phyloP scores from a whole-genome alignment of 2,888 invertebrate species.

The Tethea ocularis region DNA sequence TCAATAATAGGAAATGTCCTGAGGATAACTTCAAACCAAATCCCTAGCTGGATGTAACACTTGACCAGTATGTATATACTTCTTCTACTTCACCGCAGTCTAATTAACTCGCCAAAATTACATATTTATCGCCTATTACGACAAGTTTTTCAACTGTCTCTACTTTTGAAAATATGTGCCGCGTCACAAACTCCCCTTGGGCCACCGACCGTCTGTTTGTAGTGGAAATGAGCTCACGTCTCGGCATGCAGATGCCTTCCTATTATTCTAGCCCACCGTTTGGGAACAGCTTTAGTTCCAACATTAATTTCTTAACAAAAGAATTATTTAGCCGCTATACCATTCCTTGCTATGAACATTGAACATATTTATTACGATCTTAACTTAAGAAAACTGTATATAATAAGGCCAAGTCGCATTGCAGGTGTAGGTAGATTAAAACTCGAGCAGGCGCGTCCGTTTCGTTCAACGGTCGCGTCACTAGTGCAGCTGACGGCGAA shows the following conservation, averaged over 20 bases:
- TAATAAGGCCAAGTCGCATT: neutral
- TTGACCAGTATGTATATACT: too few species aligned
- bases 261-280: slow-evolving; percentile 19
- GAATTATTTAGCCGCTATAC: neutral
- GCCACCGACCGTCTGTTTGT: slow-evolving; percentile 4
- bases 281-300: neutral
- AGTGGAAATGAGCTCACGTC: slow-evolving; percentile 31
- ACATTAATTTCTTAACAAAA: neutral
- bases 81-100: too few species aligned
- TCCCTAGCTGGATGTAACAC: too few species aligned
- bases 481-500: slow-evolving; percentile 12
- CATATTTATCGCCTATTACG: too few species aligned
- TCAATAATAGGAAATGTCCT: too few species aligned
- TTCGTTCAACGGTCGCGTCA: slow-evolving; percentile 17
- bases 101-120: too few species aligned
- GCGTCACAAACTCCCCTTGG: neutral
- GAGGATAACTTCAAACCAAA: too few species aligned
- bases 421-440: neutral
- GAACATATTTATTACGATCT: neutral
- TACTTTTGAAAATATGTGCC: neutral
- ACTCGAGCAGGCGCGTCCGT: neutral
- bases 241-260: slow-evolving; percentile 30
- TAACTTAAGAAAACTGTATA: neutral
- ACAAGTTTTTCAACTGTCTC: too few species aligned
- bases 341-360: neutral